These are phyloP conservation scores for Hyperopisus bebe DNA, from an alignment of 2,113 vertebrate species.

Conservation along the genomic window DNA sequence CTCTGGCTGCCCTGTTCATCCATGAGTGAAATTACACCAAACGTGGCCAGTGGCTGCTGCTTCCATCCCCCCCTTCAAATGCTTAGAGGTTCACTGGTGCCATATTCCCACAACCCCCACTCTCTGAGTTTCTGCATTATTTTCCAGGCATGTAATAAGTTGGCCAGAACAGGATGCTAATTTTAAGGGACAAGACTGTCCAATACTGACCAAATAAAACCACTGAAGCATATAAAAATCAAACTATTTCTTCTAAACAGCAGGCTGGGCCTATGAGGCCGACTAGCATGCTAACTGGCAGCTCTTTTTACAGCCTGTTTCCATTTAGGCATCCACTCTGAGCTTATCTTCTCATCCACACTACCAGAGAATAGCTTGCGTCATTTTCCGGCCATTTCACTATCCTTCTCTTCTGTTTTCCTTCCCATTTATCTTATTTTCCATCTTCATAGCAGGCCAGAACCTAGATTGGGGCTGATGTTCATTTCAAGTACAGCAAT, in stretches of 20 bases:
- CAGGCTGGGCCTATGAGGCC: neutral
- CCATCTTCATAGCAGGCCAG: neutral
- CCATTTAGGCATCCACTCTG: neutral
- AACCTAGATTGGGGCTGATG: neutral
- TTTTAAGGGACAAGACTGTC: neutral
- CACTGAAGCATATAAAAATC: neutral
- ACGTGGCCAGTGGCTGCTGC: constrained; percentile 21
- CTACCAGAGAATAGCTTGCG: neutral
- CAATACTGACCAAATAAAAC: neutral
- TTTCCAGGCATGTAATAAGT: neutral
- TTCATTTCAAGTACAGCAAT: no score
- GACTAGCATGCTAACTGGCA: neutral
- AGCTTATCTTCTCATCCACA: neutral
- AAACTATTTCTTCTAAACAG: neutral
- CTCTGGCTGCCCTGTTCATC: constrained; percentile 41
- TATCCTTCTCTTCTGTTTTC: neutral
- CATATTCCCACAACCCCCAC: constrained; percentile 60
- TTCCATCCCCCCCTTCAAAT: constrained; percentile 16
- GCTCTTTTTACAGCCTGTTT: neutral
- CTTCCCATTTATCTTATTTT: neutral
- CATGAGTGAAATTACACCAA: constrained; percentile 45
- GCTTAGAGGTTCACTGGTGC: constrained; percentile 53
- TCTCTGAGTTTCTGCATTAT: constrained; percentile 18
- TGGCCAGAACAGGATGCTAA: neutral
- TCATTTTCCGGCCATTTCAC: neutral